Evolutionary conservation across 2,888 invertebrate genomes (phyloP), one percentile per base, ranked within the genome.

Genomic region (Branchellion lobata): DNA sequence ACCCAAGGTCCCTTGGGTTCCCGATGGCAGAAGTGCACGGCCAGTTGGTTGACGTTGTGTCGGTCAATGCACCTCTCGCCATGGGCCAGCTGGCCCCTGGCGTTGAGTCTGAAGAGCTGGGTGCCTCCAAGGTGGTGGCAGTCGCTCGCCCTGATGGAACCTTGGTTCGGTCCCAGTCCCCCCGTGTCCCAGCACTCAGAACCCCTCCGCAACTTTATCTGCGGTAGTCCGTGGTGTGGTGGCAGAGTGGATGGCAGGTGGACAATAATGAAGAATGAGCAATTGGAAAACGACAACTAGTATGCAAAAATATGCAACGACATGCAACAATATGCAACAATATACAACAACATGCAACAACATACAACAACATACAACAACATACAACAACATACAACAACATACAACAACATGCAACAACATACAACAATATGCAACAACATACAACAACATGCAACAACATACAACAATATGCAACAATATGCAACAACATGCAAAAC

Each of bases 41-140:
- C 47, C 31, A 94, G 95, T 24, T 29, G 33, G 0, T 69, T 47
- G 33, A 33, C 29, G 14, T 79, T 79, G 33, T 74, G 40, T 0
- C 94, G 94, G 85, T 95, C 94, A 14, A 98, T 91, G 86, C 99
- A 99, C 71, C 98, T 91, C 88, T 99, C 99, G 36, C 98, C 99
- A 1, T 95, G 93, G 47, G 95, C 94, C 73, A 97, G 86, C 88
- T 99, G 98, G 0, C 98, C 98, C 83, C 94, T 93, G 27, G 92
- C 92, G 89, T 99, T 99, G 79, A 98, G 89, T 40, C 98, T 90
- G 86, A 96, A 92, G 85, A 96, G 88, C 91, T 97, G 92, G 72
- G 83, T 34, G 61, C 94, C 96, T 81, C 98, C 97, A 84, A 92
- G 92, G 33, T 96, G 96, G 88, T 99, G 98, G 86, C 98, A 99